These are phyloP conservation scores for Thryonomys swinderianus DNA, from an alignment of 2,113 vertebrate genomes.

Conservation along the genomic window DNA sequence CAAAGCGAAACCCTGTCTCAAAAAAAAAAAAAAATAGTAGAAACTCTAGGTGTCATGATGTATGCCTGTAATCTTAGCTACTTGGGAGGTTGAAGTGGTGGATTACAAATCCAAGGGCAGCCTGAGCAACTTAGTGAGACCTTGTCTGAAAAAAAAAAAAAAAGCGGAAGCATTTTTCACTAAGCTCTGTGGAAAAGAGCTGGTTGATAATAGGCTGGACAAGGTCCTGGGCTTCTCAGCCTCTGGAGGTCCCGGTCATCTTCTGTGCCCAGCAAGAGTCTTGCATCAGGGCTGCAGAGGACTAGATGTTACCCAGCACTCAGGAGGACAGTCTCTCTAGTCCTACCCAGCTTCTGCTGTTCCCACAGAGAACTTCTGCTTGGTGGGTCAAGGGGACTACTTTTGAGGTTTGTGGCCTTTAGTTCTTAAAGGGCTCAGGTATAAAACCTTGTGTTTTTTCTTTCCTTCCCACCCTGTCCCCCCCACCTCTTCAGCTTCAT, in stretches of 20 bases:
- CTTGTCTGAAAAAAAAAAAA: background rate
- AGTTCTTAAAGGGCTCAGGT: background rate
- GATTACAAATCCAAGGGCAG: background rate
- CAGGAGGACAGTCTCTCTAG: background rate
- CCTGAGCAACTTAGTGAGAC: background rate
- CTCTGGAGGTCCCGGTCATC: background rate
- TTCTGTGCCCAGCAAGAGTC: background rate
- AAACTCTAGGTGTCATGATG: background rate
- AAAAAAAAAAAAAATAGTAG: no score
- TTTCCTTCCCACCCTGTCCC: background rate
- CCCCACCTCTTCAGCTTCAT: conserved; percentile 90
- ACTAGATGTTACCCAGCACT: background rate
- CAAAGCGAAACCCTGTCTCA: no score
- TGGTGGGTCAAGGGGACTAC: background rate
- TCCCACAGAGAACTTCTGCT: background rate
- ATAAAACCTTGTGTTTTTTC: background rate
- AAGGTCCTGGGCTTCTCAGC: background rate
- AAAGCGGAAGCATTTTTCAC: background rate
- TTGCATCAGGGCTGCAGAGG: background rate
- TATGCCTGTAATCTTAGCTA: background rate
- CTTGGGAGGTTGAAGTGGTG: background rate
- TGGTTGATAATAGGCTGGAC: background rate
- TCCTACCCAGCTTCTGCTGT: rapidly evolving
- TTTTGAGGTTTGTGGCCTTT: background rate
- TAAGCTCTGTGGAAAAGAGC: background rate